Percentiles rank a stretch among this genome's conserved stretches.
Conservation (phyloP, 2,113 vertebrate genomes). For the Cariama cristata region DNA sequence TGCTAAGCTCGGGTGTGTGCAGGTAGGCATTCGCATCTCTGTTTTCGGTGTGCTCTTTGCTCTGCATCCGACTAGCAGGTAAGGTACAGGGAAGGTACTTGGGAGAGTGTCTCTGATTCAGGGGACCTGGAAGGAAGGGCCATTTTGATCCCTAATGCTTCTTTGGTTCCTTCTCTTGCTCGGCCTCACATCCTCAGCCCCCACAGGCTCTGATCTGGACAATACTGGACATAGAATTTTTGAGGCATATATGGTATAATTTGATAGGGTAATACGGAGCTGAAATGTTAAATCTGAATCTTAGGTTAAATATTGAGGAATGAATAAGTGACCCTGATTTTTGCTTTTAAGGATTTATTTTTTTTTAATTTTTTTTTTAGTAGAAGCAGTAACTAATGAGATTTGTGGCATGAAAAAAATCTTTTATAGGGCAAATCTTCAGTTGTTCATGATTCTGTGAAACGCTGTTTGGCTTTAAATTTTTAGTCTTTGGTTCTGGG, state of each 20-base stretch:
- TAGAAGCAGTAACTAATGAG: not conserved
- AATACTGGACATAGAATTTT: not conserved
- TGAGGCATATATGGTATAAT: not conserved
- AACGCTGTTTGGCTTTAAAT: not conserved
- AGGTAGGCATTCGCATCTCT: not conserved
- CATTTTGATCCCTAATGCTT: not conserved
- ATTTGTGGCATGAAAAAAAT: not conserved
- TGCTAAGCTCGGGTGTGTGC: not conserved
- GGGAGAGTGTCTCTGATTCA: not conserved
- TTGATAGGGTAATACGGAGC: not conserved
- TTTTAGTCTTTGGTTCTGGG: not conserved
- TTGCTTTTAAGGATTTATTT: not conserved
- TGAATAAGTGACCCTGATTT: not conserved
- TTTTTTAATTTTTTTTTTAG: not conserved
- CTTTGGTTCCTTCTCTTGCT: not conserved
- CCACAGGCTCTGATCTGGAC: not conserved
- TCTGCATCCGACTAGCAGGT: not conserved
- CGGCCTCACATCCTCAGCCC: not conserved
- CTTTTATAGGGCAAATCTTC: not conserved
- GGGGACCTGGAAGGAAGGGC: not conserved
- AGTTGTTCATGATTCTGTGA: not conserved
- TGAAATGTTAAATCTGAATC: not conserved
- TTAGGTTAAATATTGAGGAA: not conserved
- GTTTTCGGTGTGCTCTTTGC: not conserved
- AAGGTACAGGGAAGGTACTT: not conserved